These are phyloP conservation scores for Muscicapa striata DNA, from an alignment of 2,797 vertebrate genomes.

Conservation along the genomic window DNA sequence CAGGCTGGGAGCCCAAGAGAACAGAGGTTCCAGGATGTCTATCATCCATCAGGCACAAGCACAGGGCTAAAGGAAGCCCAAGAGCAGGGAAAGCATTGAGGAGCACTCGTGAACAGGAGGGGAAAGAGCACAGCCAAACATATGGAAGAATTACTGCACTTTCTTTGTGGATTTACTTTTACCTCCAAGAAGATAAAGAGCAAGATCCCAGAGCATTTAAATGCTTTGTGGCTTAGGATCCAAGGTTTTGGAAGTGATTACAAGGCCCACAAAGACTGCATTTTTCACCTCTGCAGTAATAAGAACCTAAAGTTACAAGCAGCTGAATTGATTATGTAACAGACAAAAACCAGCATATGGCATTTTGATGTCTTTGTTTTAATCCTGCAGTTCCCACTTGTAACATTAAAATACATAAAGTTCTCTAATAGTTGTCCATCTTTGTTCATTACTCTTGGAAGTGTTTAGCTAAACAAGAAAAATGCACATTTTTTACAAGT, in stretches of 20 bases:
- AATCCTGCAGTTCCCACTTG: not conserved
- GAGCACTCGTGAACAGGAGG: not conserved
- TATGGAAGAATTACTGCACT: constrained; percentile 15
- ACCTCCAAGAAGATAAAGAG: constrained; percentile 38
- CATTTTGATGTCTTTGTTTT: constrained; percentile 39
- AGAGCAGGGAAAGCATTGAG: not conserved
- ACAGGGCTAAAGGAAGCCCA: constrained; percentile 7
- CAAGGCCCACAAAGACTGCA: constrained; percentile 17
- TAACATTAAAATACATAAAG: not conserved
- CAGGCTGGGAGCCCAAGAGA: constrained; percentile 41
- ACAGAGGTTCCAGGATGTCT: not conserved
- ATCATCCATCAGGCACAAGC: constrained; percentile 38
- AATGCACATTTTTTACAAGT: not conserved
- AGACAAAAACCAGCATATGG: not conserved
- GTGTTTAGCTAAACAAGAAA: constrained; percentile 1
- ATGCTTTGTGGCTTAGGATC: not conserved
- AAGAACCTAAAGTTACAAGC: constrained; percentile 7
- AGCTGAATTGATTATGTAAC: not conserved
- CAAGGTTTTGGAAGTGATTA: constrained; percentile 39
- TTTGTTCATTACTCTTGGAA: not conserved
- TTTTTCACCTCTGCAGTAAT: constrained; percentile 63
- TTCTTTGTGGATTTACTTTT: constrained; percentile 24
- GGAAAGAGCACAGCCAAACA: not conserved
- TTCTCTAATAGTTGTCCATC: constrained; percentile 7
- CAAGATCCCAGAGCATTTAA: constrained; percentile 7